A percentile compares a stretch with the other conserved stretches of the same genome.
Evolutionary conservation across 2,113 vertebrate species (phyloP).

Genomic region (Panurus biarmicus): DNA sequence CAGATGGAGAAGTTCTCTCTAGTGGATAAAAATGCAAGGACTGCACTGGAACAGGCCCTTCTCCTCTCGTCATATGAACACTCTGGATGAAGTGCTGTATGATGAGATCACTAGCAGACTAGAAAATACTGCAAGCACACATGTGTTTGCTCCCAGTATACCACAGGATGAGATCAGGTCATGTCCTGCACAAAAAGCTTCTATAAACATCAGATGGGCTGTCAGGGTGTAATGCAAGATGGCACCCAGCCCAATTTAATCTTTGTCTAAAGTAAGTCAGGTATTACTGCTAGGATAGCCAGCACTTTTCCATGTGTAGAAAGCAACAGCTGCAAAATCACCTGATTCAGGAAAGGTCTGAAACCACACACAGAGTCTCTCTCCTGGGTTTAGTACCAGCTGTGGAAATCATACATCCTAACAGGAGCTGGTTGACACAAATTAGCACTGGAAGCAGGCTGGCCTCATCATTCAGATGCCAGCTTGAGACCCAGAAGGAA

Average conservation of each 20-base stretch:
- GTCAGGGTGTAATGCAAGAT: neutral
- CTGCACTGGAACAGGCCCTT: neutral
- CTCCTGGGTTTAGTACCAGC: neutral
- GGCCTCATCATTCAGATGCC: neutral
- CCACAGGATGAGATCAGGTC: neutral
- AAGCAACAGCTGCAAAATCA: neutral
- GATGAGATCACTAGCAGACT: neutral
- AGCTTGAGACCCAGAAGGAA: neutral
- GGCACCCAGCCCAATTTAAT: neutral
- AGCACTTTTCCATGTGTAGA: neutral
- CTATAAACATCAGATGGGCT: neutral
- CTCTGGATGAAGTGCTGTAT: neutral
- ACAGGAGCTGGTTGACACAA: neutral
- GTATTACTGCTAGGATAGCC: neutral
- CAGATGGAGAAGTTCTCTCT: neutral
- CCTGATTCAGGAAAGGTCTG: neutral
- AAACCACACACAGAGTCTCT: neutral
- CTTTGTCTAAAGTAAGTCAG: neutral
- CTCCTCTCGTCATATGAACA: neutral
- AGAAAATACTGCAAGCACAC: neutral
- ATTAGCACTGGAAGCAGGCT: neutral
- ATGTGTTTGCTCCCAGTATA: neutral
- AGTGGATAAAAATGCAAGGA: neutral
- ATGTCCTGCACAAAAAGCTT: neutral
- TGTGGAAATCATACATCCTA: neutral